Conservation (phyloP, 2,888 invertebrate genomes). For the Galeopsomyia nigrocyanea region DNA sequence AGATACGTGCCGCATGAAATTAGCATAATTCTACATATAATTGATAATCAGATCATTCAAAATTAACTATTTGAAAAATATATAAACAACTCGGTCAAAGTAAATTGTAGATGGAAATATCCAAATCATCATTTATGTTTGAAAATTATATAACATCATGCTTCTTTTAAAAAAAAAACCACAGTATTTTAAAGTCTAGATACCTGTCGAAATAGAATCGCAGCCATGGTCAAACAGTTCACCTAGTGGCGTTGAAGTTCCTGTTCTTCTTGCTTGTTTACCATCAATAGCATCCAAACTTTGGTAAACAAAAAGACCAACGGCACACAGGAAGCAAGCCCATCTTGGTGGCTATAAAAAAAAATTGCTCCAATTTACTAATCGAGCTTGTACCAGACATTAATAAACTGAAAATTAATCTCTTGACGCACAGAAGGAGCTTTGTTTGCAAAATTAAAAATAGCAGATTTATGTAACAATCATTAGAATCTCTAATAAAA, state of each 20-base stretch:
- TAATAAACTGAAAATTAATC: constrained; percentile 12
- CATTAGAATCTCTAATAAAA: neutral
- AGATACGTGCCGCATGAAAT: no score
- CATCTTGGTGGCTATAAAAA: constrained; percentile 83
- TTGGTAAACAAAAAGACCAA: constrained; percentile 97
- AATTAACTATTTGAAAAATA: constrained; percentile 7
- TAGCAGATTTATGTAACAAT: neutral
- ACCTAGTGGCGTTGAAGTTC: constrained; percentile 91
- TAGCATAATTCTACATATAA: no score
- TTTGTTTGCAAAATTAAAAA: neutral
- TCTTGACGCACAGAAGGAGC: neutral
- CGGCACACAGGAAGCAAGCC: constrained; percentile 91
- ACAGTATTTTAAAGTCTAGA: no score
- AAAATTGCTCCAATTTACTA: constrained; percentile 21
- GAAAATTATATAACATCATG: neutral
- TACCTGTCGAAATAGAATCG: constrained; percentile 94
- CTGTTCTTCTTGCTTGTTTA: constrained; percentile 97
- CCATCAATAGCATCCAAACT: constrained; percentile 99
- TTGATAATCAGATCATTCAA: no score
- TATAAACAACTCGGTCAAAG: neutral
- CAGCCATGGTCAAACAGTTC: constrained; percentile 99
- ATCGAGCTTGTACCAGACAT: constrained; percentile 17
- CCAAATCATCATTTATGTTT: neutral
- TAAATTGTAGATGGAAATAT: no score
- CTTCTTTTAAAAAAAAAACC: no score